Base-by-base conservation (phyloP, 2,797 vertebrate species). In the Myotis daubentonii region DNA sequence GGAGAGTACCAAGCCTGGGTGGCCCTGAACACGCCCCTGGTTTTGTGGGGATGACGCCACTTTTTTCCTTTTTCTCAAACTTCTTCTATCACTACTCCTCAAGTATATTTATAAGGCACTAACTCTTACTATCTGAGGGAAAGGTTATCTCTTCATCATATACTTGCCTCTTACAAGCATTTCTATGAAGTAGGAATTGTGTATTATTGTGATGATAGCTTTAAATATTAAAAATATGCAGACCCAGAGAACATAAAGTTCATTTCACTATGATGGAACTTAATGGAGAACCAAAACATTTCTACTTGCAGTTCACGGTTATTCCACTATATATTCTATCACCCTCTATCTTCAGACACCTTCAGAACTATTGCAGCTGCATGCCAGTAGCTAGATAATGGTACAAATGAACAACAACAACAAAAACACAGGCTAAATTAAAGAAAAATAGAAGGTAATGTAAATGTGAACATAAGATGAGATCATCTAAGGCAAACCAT, bases 1-100 rank as follows among this genome's bases (percentile, higher is more conserved):
- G 33, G 36, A 57, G 19, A 36, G 1, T 2, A 1, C 6, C 41
- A 62, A 72, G 2, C 1, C 8, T 41, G 5, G 6, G 1, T 1
- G 5, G 23, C 53, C 17, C 47, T 33, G 62, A 66, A 19, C n/a
- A 38, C 6, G 30, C 17, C n/a, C 44, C 19, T n/a, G 30, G 6
- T 23, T 3, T 41, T 10, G 7, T 3, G 7, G 38, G 1, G 11
- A 30, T 41, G 68, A 44, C 4, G 25, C 82, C 68, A 38, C 57
- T 62, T 36, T 47, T 84, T 47, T 89, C 3, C 25, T 70, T 84
- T 53, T 38, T 8, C 28, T 47, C 36, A 51, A 44, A 85, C 80
- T 44, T 16, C 49, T 81, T 44, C 51, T 19, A 74, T 38, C 16
- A 3, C n/a, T 53, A 19, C 36, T 71, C 36, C 36, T 87, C 41